Base-by-base conservation (phyloP, 1,140 invertebrate species). In the Calephelis nemesis region DNA sequence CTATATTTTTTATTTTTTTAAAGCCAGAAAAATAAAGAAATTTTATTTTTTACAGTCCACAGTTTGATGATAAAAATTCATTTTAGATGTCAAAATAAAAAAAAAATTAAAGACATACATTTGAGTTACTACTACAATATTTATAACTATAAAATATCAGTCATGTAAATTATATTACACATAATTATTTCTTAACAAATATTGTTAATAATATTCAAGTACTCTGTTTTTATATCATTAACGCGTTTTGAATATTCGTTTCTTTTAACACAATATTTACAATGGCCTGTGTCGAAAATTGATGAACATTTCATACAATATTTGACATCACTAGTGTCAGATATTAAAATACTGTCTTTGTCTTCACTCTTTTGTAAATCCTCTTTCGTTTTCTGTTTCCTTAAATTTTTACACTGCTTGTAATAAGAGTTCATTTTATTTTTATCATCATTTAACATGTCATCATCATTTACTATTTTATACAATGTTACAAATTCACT, bases 231-330 rank as follows among this genome's bases (percentile, higher is more conserved):
- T 54, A 62, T 65, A 50, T 50, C 45, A 12, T 47, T 13, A 13
- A 48, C 39, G 8, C 54, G 49, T 60, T 73, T 69, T 19, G 63
- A 30, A 64, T 64, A 19, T 47, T 47, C 42, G 11, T 48, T 64
- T 66, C 70, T 69, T 9, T 69, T 45, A 13, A 65, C 47, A 63
- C 79, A 81, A 67, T 83, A 78, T 30, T 73, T 72, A 47, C 77
- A 81, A 8, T 67, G 47, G 4, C 70, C 71, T 0, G 75, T 78
- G 40, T 85, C 76, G 15, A 82, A 83, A 48, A 85, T 83, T 0
- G 76, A 77, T 0, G 83, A 85, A 30, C 83, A 85, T 10, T 78
- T 71, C 15, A 78, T 67, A 42, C 83, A 85, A 68, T 83, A 85
- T 63, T 78, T 81, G 0, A 82, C 67, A 7, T 73, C 73, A 39